phyloP scores from a whole-genome alignment of 2,888 invertebrate species.

The Acronicta alni region DNA sequence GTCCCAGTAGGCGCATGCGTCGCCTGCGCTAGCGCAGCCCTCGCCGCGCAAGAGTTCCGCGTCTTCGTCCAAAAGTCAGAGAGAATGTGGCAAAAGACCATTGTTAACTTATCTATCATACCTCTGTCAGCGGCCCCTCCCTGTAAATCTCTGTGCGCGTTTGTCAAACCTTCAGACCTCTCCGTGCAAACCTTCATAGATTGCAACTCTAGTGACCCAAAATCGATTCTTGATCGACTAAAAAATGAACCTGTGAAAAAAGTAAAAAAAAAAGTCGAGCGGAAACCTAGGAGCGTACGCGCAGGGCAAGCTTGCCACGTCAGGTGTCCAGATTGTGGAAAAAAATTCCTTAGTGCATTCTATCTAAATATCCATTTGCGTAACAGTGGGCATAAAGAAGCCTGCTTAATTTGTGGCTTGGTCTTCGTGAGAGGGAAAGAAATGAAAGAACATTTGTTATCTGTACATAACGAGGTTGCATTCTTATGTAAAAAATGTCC shows the following conservation, averaged over 20 bases:
- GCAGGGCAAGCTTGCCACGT: constrained; percentile 67
- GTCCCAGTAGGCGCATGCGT: constrained; percentile 75
- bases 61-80: constrained; percentile 70
- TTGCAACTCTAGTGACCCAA: constrained; percentile 66
- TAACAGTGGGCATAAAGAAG: constrained; percentile 81
- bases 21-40: constrained; percentile 70
- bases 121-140: constrained; percentile 44
- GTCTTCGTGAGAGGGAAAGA: constrained; percentile 68
- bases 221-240: constrained; percentile 66
- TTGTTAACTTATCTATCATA: constrained; percentile 61
- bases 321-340: constrained; percentile 81
- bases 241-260: constrained; percentile 62
- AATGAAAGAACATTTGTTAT: constrained; percentile 70
- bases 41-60: constrained; percentile 77
- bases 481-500: constrained; percentile 76
- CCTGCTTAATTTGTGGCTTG: constrained; percentile 73
- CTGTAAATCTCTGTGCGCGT: constrained; percentile 71
- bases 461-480: constrained; percentile 65
- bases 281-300: constrained; percentile 61
- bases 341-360: constrained; percentile 74
- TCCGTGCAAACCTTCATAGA: constrained; percentile 69
- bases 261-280: constrained; percentile 53
- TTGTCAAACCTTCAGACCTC: constrained; percentile 69
- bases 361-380: constrained; percentile 75
- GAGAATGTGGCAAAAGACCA: constrained; percentile 71